Conservation (phyloP, 2,888 invertebrate genomes). For the Rosalia funebris region DNA sequence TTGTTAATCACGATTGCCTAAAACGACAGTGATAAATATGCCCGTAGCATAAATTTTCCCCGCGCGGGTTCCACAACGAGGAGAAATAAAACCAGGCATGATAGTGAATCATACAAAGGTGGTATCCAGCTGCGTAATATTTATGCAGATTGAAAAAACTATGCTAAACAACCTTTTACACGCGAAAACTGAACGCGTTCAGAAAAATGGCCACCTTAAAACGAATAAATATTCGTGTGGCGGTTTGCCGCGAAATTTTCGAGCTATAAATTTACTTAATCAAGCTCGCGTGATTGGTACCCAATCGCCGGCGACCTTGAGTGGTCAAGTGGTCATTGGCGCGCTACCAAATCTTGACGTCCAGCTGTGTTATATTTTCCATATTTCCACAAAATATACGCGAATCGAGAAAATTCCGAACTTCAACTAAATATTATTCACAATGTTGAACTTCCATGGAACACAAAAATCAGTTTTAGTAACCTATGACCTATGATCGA, state of each 20-base stretch:
- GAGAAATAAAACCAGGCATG: slow-evolving; percentile 4
- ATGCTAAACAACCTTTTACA: slow-evolving; percentile 19
- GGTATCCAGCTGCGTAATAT: slow-evolving; percentile 23
- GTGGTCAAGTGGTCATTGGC: slow-evolving; percentile 19
- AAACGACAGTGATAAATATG: slow-evolving; percentile 21
- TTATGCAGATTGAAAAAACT: slow-evolving; percentile 22
- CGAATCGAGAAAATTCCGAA: too few relatives aligned
- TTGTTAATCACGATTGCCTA: slow-evolving; percentile 11
- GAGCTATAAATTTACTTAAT: slow-evolving; percentile 30
- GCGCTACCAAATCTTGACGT: background rate
- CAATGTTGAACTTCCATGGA: too few relatives aligned
- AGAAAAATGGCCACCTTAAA: background rate
- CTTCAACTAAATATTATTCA: too few relatives aligned
- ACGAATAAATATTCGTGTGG: slow-evolving; percentile 19
- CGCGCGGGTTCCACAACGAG: background rate
- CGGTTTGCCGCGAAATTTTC: slow-evolving; percentile 19
- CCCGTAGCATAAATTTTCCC: slow-evolving; percentile 10
- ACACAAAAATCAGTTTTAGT: too few relatives aligned
- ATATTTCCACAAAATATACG: background rate
- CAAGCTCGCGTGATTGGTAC: slow-evolving; percentile 26
- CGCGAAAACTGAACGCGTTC: slow-evolving; percentile 14
- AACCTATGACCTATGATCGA: too few relatives aligned
- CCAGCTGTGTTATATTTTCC: too few relatives aligned
- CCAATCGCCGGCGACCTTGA: slow-evolving; percentile 11
- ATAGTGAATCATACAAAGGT: slow-evolving; percentile 2